Evolutionary conservation across 2,113 vertebrate species (phyloP).

Genomic region (Ptychochromis oligacanthus): DNA sequence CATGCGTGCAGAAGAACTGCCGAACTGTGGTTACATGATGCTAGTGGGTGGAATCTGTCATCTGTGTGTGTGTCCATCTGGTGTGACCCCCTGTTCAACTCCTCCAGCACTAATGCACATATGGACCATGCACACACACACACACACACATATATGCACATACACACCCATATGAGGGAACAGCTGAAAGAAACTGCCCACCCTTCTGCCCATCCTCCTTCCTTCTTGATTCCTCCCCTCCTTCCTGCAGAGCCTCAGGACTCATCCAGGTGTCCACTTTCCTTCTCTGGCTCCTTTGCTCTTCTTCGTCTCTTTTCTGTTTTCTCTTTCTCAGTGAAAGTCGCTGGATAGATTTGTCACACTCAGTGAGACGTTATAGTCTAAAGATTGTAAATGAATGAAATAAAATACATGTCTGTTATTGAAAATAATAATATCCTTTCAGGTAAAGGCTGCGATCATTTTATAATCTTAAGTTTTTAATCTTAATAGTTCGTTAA

Average conservation of each 20-base stretch:
- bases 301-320: slow-evolving; percentile 18
- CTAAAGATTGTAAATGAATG: neutral
- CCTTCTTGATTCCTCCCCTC: slow-evolving; percentile 35
- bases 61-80: slow-evolving; percentile 74
- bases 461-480: too few species aligned
- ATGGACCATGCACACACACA: slow-evolving; percentile 62
- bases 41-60: slow-evolving; percentile 67
- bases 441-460: too few species aligned
- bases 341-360: slow-evolving; percentile 24
- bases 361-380: neutral
- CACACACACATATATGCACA: slow-evolving; percentile 3
- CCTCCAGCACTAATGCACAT: slow-evolving; percentile 77
- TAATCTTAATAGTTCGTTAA: neutral
- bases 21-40: slow-evolving; percentile 60
- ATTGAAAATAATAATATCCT: neutral
- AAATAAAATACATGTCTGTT: neutral
- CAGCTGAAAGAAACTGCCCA: slow-evolving; percentile 72
- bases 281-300: slow-evolving; percentile 43
- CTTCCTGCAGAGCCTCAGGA: slow-evolving; percentile 66
- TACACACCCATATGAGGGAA: slow-evolving; percentile 54
- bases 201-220: slow-evolving; percentile 42
- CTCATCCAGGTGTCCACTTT: slow-evolving; percentile 75
- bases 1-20: slow-evolving; percentile 25
- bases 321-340: slow-evolving; percentile 5
- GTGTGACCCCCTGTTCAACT: slow-evolving; percentile 72